Evolutionary conservation across 2,888 invertebrate species (phyloP).

Genomic region (Bugulina stolonifera): DNA sequence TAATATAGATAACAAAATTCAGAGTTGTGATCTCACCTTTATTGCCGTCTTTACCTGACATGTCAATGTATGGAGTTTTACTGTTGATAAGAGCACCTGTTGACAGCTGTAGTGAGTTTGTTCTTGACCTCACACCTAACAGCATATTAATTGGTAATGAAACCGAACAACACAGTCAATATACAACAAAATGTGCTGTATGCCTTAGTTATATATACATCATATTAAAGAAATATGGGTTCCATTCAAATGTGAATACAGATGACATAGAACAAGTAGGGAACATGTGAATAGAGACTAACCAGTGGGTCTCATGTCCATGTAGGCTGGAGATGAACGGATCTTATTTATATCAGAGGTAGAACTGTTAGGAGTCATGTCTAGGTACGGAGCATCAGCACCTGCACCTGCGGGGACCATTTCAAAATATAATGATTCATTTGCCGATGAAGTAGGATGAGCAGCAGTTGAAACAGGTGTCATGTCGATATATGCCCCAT

Average conservation of each 20-base stretch:
- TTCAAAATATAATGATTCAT: background rate
- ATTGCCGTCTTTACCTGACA: background rate
- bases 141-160: too few species aligned
- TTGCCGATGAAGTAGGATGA: background rate
- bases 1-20: too few species aligned
- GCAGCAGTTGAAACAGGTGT: background rate
- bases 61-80: background rate
- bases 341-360: background rate
- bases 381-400: constrained; percentile 6
- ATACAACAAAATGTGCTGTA: too few species aligned
- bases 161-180: too few species aligned
- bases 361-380: background rate
- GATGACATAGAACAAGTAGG: too few species aligned
- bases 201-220: too few species aligned
- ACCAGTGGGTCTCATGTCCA: background rate
- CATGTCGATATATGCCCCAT: constrained; percentile 1
- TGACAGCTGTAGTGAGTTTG: background rate
- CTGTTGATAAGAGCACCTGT: background rate
- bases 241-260: too few species aligned
- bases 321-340: background rate
- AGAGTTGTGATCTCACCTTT: too few species aligned
- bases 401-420: background rate
- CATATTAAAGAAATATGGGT: too few species aligned
- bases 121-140: background rate
- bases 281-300: too few species aligned